phyloP scores from a whole-genome alignment of 2,888 invertebrate species.

The Sminthurinus aureus region DNA sequence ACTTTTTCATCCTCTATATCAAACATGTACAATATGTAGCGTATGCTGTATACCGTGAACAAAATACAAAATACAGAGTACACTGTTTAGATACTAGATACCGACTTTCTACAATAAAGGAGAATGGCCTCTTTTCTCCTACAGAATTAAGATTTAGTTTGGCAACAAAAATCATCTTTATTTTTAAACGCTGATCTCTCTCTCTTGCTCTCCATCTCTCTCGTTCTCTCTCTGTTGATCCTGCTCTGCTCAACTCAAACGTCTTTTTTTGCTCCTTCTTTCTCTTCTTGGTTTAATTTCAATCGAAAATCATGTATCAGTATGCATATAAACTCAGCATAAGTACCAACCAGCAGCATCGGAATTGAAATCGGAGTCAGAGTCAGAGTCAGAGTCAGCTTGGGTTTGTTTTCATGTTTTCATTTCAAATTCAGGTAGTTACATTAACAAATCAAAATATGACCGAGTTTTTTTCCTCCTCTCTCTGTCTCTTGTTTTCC shows the following conservation, averaged over 20 bases:
- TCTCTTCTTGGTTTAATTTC: slow-evolving; percentile 1
- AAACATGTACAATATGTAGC: too few relatives aligned
- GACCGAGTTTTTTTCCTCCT: slow-evolving; percentile 27
- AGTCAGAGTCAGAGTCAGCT: too few relatives aligned
- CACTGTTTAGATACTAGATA: neutral
- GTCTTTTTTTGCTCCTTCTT: slow-evolving; percentile 8
- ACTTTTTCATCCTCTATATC: too few relatives aligned
- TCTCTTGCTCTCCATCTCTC: neutral
- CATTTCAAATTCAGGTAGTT: slow-evolving; percentile 34
- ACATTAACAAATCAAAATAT: slow-evolving; percentile 9
- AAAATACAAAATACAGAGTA: too few relatives aligned
- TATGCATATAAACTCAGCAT: too few relatives aligned
- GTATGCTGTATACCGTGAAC: neutral
- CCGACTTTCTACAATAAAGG: slow-evolving; percentile 19
- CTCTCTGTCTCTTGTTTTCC: neutral
- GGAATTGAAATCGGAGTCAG: neutral
- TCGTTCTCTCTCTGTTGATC: neutral
- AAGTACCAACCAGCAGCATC: neutral
- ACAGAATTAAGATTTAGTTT: slow-evolving; percentile 8
- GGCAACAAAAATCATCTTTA: slow-evolving; percentile 44
- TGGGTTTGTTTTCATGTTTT: neutral
- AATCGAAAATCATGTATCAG: slow-evolving; percentile 34
- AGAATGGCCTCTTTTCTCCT: slow-evolving; percentile 42
- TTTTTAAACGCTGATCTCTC: slow-evolving; percentile 39
- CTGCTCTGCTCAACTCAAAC: slow-evolving; percentile 11